These are phyloP conservation scores for Drosophila kuntzei DNA, from an alignment of 2,888 invertebrate species.

Conservation along the genomic window DNA sequence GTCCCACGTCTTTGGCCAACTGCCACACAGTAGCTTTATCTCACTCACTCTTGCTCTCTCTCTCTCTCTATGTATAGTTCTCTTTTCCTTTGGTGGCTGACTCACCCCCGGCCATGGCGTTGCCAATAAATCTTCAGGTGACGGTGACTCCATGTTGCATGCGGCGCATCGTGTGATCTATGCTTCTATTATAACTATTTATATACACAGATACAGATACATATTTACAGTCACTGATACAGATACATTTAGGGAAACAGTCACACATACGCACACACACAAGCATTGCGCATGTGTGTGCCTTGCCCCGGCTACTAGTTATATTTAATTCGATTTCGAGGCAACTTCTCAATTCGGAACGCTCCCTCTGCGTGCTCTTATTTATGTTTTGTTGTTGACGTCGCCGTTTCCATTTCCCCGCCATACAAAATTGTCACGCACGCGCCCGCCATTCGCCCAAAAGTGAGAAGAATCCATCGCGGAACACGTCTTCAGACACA, in stretches of 20 bases:
- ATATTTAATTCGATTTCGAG: conserved; percentile 70
- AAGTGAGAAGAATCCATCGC: conserved; percentile 51
- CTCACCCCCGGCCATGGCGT: conserved; percentile 72
- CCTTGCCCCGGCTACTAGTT: conserved; percentile 53
- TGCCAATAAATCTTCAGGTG: conserved; percentile 85
- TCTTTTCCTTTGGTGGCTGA: conserved; percentile 17
- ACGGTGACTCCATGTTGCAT: conserved; percentile 84
- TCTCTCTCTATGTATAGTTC: background rate
- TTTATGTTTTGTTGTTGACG: conserved; percentile 74
- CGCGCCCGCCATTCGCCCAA: conserved; percentile 42
- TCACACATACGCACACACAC: conserved; percentile 22
- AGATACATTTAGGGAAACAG: conserved; percentile 1
- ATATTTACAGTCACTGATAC: conserved; percentile 27
- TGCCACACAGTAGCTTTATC: conserved; percentile 40
- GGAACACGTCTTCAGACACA: conserved; percentile 41
- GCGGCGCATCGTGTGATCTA: conserved; percentile 83
- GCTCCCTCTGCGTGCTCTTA: conserved; percentile 50
- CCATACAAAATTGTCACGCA: conserved; percentile 70
- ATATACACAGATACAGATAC: conserved; percentile 51
- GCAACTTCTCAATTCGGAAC: conserved; percentile 35
- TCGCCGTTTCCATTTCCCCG: conserved; percentile 38
- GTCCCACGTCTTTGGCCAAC: conserved; percentile 47
- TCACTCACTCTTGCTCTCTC: conserved; percentile 13
- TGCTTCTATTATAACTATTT: conserved; percentile 84
- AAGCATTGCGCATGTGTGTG: conserved; percentile 48